These are phyloP conservation scores for Cataglyphis rosenhaueri DNA, from an alignment of 2,888 invertebrate species.

Conservation along the genomic window DNA sequence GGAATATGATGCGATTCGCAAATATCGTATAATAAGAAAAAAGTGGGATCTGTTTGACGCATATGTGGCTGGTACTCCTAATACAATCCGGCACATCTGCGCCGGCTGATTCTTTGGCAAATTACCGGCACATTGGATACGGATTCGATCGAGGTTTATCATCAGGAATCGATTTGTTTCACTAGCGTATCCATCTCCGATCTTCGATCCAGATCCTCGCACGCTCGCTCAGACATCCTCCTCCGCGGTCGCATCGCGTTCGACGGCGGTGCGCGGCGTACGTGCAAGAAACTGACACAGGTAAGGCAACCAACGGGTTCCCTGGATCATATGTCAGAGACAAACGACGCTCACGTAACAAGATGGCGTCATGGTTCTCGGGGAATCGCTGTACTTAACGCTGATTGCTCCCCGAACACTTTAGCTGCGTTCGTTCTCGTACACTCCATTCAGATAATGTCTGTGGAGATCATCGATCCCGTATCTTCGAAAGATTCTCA, in stretches of 20 bases:
- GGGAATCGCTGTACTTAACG: constrained; percentile 77
- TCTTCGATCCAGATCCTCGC: constrained; percentile 65
- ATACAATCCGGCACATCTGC: constrained; percentile 52
- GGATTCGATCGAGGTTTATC: constrained; percentile 67
- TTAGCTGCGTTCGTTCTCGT: constrained; percentile 39
- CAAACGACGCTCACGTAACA: constrained; percentile 82
- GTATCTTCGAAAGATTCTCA: background rate
- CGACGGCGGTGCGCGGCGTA: constrained; percentile 47
- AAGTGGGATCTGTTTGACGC: constrained; percentile 26
- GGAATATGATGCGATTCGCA: constrained; percentile 32
- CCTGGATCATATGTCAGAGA: constrained; percentile 71
- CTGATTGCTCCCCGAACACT: constrained; percentile 77
- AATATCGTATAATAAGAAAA: background rate
- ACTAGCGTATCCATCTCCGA: constrained; percentile 44
- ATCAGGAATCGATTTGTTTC: constrained; percentile 70
- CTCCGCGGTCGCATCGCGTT: constrained; percentile 27
- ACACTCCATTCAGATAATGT: constrained; percentile 57
- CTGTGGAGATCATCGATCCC: constrained; percentile 37
- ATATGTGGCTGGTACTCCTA: constrained; percentile 55
- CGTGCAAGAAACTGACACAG: constrained; percentile 61
- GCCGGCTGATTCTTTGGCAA: constrained; percentile 68
- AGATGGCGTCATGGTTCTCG: constrained; percentile 75
- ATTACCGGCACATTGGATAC: constrained; percentile 65
- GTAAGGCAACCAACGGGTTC: constrained; percentile 52
- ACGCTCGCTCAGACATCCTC: constrained; percentile 17